These are phyloP conservation scores for Drosophila ambigua DNA, from an alignment of 1,140 invertebrate species.

Conservation along the genomic window DNA sequence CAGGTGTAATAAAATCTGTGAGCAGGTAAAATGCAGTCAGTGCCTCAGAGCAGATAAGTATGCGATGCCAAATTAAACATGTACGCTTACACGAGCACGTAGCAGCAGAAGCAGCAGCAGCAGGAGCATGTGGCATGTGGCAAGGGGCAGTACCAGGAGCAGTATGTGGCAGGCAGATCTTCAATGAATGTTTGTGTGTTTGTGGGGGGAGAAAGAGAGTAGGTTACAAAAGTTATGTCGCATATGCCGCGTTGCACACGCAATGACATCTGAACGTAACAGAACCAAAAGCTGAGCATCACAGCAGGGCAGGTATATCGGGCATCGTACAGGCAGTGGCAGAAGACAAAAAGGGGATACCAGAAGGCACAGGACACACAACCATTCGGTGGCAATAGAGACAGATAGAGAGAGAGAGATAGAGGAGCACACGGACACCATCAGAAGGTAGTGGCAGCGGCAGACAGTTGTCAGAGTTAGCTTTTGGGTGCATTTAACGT, in stretches of 20 bases:
- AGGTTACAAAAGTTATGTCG: constrained; percentile 52
- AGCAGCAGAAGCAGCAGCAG: constrained; percentile 12
- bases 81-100: constrained; percentile 72
- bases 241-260: constrained; percentile 62
- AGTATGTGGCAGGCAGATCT: background rate
- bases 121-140: background rate
- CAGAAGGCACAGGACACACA: background rate
- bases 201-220: background rate
- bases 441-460: background rate
- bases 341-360: too few relatives aligned
- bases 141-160: background rate
- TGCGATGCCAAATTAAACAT: constrained; percentile 76
- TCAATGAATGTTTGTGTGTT: background rate
- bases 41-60: constrained; percentile 49
- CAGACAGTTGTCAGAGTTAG: constrained; percentile 33
- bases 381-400: background rate
- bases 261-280: constrained; percentile 63
- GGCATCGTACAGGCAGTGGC: background rate
- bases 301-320: background rate
- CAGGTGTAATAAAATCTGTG: constrained; percentile 36
- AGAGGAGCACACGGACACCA: too few relatives aligned
- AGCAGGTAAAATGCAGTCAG: constrained; percentile 31
- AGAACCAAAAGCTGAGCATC: constrained; percentile 6
- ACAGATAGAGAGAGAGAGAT: background rate
- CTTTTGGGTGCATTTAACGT: constrained; percentile 70